phyloP scores from a whole-genome alignment of 2,797 vertebrate species.

The Psittacula echo region DNA sequence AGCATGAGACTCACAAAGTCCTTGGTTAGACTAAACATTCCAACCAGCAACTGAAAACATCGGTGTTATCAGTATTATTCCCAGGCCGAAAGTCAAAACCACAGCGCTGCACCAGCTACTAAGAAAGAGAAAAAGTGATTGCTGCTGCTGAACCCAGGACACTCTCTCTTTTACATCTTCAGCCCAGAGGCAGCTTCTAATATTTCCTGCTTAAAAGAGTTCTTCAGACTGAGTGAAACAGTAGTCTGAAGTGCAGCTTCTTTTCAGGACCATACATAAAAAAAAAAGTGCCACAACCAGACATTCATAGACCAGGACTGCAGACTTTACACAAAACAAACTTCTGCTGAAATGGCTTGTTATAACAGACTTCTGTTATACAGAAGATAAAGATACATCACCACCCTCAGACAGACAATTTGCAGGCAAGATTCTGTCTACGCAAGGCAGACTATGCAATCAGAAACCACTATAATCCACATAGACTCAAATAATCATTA shows the following conservation, averaged over 20 bases:
- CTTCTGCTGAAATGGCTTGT: not conserved
- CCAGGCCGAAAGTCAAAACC: too few relatives aligned
- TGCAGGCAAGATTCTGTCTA: not conserved
- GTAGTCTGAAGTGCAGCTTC: conserved; percentile 40
- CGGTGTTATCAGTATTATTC: too few relatives aligned
- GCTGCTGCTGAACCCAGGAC: not conserved
- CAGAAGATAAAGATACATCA: conserved; percentile 23
- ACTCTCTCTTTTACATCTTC: not conserved
- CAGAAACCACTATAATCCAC: not conserved
- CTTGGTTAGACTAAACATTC: too few relatives aligned
- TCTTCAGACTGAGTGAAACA: conserved; percentile 35
- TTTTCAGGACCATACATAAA: conserved; percentile 33
- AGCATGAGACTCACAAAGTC: too few relatives aligned
- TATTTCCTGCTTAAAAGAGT: conserved; percentile 35
- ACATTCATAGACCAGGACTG: conserved; percentile 24
- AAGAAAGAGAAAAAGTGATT: too few relatives aligned
- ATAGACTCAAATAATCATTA: not conserved
- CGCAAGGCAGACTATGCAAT: not conserved
- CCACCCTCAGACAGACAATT: not conserved
- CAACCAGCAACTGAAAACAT: too few relatives aligned
- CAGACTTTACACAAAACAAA: conserved; percentile 67
- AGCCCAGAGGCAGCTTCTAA: conserved; percentile 26
- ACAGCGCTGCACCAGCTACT: too few relatives aligned
- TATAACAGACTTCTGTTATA: not conserved
- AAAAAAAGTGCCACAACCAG: conserved; percentile 2